Conservation (phyloP, 2,888 invertebrate genomes). For the Acanthococcus lagerstroemiae region DNA sequence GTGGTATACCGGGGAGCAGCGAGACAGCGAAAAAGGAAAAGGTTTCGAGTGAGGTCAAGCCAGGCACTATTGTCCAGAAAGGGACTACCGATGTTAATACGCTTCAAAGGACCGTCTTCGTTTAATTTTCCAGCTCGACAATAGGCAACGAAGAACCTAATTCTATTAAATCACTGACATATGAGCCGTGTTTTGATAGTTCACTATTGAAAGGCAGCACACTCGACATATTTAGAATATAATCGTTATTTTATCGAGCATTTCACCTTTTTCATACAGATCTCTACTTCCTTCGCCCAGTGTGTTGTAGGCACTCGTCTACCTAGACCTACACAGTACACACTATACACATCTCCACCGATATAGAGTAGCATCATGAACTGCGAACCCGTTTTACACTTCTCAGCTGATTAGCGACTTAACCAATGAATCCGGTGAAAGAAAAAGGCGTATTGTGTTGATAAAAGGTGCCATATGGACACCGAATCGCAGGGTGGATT, state of each 20-base stretch:
- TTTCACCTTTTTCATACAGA: too few relatives aligned
- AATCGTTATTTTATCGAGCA: not conserved
- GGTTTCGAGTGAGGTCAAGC: not conserved
- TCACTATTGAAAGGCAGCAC: not conserved
- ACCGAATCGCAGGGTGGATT: too few relatives aligned
- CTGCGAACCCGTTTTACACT: too few relatives aligned
- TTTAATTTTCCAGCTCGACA: constrained; percentile 1
- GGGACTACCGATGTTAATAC: not conserved
- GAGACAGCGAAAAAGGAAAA: not conserved
- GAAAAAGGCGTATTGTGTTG: too few relatives aligned
- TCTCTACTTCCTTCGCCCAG: too few relatives aligned
- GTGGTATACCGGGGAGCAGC: not conserved
- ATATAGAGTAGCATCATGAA: too few relatives aligned
- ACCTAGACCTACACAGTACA: too few relatives aligned
- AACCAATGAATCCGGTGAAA: too few relatives aligned
- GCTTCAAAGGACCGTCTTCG: not conserved
- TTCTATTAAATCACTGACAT: constrained; percentile 23
- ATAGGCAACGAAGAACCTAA: constrained; percentile 11
- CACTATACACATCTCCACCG: too few relatives aligned
- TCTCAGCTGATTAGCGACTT: too few relatives aligned
- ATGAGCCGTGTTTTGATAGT: constrained; percentile 16
- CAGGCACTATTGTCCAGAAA: not conserved
- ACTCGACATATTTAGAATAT: constrained; percentile 15
- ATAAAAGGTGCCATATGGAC: too few relatives aligned
- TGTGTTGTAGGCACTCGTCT: too few relatives aligned